A percentile compares a stretch with the other conserved stretches of the same genome.
phyloP scores from a whole-genome alignment of 2,113 vertebrate species.

The Dolichallabes microphthalmus region DNA sequence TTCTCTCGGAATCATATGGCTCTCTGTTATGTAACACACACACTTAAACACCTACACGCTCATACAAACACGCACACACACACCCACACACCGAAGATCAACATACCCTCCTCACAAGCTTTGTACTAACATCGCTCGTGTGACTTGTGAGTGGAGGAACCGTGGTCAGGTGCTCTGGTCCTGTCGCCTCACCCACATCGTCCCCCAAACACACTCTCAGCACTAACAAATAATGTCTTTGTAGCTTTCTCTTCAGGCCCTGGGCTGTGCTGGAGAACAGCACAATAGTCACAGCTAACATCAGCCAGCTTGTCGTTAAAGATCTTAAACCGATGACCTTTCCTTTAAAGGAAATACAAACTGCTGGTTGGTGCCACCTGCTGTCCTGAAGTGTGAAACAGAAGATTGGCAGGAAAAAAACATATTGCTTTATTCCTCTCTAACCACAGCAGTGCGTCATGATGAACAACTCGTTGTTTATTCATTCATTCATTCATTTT shows the following conservation, averaged over 20 bases:
- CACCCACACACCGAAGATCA: neutral
- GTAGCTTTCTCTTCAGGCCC: slow-evolving; percentile 34
- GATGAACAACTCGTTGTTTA: too few species aligned
- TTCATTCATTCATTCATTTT: too few species aligned
- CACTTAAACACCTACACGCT: neutral
- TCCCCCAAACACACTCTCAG: neutral
- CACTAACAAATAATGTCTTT: slow-evolving; percentile 44
- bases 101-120: neutral
- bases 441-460: too few species aligned
- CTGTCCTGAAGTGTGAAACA: too few species aligned
- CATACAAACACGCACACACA: neutral
- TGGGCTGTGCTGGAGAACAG: slow-evolving; percentile 34
- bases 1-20: neutral
- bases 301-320: neutral
- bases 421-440: too few species aligned
- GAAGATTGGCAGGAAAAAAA: too few species aligned
- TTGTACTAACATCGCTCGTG: neutral
- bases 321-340: neutral
- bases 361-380: too few species aligned
- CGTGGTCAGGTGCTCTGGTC: slow-evolving; percentile 38
- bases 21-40: slow-evolving; percentile 24
- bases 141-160: neutral
- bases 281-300: slow-evolving; percentile 7
- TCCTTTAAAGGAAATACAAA: too few species aligned
- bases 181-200: slow-evolving; percentile 12